phyloP scores from a whole-genome alignment of 1,140 invertebrate genomes.

The Saxidomus purpurata region DNA sequence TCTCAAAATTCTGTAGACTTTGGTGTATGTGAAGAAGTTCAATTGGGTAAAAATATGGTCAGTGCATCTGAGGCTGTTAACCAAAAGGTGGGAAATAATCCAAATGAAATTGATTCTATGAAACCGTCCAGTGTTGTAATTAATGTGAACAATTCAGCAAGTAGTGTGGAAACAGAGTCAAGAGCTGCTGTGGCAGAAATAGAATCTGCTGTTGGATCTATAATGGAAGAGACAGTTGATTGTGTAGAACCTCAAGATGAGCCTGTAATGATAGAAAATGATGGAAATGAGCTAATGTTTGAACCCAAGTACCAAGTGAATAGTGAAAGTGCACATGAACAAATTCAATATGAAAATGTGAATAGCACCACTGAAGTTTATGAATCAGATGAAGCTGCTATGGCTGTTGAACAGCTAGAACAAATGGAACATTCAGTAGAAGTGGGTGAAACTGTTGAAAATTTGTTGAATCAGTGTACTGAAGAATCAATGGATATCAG shows the following conservation, averaged over 20 bases:
- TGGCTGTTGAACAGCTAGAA: conserved; percentile 56
- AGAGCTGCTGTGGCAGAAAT: conserved; percentile 28
- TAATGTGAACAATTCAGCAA: conserved; percentile 30
- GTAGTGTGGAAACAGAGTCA: background rate
- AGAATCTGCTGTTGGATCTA: conserved; percentile 56
- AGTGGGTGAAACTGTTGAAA: conserved; percentile 18
- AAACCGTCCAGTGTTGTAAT: conserved; percentile 58
- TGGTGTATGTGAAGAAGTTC: conserved; percentile 9
- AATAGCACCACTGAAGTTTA: conserved; percentile 43
- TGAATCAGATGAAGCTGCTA: conserved; percentile 52
- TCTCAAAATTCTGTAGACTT: conserved; percentile 19
- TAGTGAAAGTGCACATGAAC: background rate
- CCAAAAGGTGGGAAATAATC: background rate
- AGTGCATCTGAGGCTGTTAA: background rate
- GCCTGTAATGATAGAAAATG: conserved; percentile 65
- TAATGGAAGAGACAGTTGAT: conserved; percentile 54
- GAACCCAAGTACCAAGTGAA: conserved; percentile 31
- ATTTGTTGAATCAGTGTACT: background rate
- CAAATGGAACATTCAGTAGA: conserved; percentile 52
- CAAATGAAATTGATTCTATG: background rate
- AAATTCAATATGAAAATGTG: conserved; percentile 26
- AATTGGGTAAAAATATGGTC: too few relatives aligned
- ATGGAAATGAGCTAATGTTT: conserved; percentile 64
- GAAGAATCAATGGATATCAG: conserved; percentile 35
- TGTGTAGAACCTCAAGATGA: conserved; percentile 36